Conservation (phyloP, 92 coral and sea anemone genomes). For the Parazoanthus swiftii region DNA sequence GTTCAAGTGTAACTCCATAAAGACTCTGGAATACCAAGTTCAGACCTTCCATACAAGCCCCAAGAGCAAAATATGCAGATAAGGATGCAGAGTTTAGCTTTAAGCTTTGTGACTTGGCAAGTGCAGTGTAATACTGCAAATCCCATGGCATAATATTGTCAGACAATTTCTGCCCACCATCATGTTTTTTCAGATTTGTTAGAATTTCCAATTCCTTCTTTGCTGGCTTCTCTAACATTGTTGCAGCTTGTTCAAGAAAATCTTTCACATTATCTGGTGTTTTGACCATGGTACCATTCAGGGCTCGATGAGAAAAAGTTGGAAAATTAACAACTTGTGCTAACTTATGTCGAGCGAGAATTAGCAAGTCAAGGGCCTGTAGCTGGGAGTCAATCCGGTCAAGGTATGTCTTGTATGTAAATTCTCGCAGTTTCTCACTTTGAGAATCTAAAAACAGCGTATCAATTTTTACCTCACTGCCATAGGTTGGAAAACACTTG, state of each 20-base stretch:
- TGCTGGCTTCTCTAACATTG: constrained; percentile 78
- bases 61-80: constrained; percentile 92
- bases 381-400: constrained; percentile 75
- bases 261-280: constrained; percentile 81
- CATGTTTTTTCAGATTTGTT: constrained; percentile 60
- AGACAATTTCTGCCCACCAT: constrained; percentile 25
- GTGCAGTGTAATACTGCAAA: constrained; percentile 77
- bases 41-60: constrained; percentile 95
- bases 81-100: constrained; percentile 63
- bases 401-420: constrained; percentile 74
- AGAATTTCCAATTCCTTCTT: constrained; percentile 67
- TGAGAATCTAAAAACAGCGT: constrained; percentile 83
- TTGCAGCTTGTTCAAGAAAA: constrained; percentile 72
- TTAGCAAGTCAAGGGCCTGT: constrained; percentile 64
- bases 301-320: constrained; percentile 78
- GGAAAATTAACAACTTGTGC: constrained; percentile 86
- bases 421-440: constrained; percentile 74
- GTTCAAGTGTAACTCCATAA: constrained; percentile 76
- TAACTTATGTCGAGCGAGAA: constrained; percentile 72
- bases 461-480: constrained; percentile 75
- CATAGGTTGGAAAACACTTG: constrained; percentile 64
- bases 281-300: constrained; percentile 93
- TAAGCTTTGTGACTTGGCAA: constrained; percentile 78
- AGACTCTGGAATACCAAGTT: constrained; percentile 73
- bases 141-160: constrained; percentile 90